A percentile compares a stretch with the other conserved stretches of the same genome.
Evolutionary conservation across 2,113 vertebrate species (phyloP).

Genomic region (Cephalophus harveyi): DNA sequence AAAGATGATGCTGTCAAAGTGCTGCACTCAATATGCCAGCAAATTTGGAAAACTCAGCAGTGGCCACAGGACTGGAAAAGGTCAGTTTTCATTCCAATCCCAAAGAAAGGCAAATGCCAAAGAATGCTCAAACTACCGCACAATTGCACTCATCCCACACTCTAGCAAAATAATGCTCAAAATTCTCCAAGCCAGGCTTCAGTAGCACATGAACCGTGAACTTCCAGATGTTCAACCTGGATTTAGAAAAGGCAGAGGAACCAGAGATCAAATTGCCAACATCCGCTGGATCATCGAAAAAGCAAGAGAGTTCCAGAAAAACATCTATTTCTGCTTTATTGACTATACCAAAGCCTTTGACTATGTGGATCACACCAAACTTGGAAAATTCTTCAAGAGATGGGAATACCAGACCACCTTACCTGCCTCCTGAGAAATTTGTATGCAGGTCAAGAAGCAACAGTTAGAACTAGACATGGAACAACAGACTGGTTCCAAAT

Average conservation of each 20-base stretch:
- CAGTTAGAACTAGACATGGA: too few relatives aligned
- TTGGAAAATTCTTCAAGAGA: too few relatives aligned
- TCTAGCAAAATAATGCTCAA: not conserved
- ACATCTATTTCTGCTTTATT: not conserved
- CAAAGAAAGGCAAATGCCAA: not conserved
- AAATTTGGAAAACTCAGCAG: not conserved
- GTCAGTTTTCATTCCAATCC: not conserved
- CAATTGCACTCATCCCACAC: not conserved
- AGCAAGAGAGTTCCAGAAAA: not conserved
- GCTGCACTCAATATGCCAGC: not conserved
- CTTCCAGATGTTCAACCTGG: not conserved
- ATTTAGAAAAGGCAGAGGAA: not conserved
- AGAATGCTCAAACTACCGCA: not conserved
- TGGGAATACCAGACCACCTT: too few relatives aligned
- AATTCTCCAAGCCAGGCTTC: not conserved
- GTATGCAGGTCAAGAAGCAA: too few relatives aligned
- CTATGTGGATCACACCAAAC: too few relatives aligned
- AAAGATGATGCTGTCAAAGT: not conserved
- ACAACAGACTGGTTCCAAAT: not conserved
- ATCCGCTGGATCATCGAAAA: not conserved
- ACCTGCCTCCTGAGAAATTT: too few relatives aligned
- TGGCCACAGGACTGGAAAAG: not conserved
- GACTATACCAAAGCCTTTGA: too few relatives aligned
- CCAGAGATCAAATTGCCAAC: not conserved
- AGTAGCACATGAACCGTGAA: not conserved